A percentile compares a stretch with the other conserved stretches of the same genome.
Conservation (phyloP, 1,140 invertebrate species). For the Cotesia vestalis region DNA sequence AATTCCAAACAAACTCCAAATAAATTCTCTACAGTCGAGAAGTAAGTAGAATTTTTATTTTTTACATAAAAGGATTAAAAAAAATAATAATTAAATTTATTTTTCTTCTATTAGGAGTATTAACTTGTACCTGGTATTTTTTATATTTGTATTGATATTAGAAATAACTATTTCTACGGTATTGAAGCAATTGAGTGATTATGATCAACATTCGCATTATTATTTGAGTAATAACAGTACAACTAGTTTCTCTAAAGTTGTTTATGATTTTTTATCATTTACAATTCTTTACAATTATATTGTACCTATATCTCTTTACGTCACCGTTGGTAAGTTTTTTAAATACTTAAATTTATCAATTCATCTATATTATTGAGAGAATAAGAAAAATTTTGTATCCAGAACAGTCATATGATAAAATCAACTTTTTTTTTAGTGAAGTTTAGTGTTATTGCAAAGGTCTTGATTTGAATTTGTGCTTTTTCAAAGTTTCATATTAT, state of each 20-base stretch:
- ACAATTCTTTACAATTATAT: constrained; percentile 74
- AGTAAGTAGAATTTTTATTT: constrained; percentile 58
- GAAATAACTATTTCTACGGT: constrained; percentile 69
- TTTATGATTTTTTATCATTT: constrained; percentile 68
- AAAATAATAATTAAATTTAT: constrained; percentile 38
- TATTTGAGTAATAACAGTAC: constrained; percentile 43
- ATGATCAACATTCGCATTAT: constrained; percentile 37
- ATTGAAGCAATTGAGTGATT: constrained; percentile 59
- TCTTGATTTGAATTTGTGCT: too few relatives aligned
- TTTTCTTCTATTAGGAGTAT: constrained; percentile 67
- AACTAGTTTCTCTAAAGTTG: constrained; percentile 37
- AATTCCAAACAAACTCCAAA: constrained; percentile 81
- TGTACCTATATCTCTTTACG: constrained; percentile 77
- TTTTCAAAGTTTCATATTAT: too few relatives aligned
- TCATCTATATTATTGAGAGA: too few relatives aligned
- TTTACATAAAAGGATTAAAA: background rate
- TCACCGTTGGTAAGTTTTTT: constrained; percentile 71
- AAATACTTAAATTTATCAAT: background rate
- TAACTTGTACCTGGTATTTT: constrained; percentile 77
- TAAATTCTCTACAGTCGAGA: constrained; percentile 85
- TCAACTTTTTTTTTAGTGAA: background rate
- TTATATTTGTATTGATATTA: constrained; percentile 73
- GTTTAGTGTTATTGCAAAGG: background rate
- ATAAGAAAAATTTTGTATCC: too few relatives aligned
- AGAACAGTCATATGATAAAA: too few relatives aligned